Conservation (phyloP, 2,797 vertebrate genomes). For the Molossus alvarezi region DNA sequence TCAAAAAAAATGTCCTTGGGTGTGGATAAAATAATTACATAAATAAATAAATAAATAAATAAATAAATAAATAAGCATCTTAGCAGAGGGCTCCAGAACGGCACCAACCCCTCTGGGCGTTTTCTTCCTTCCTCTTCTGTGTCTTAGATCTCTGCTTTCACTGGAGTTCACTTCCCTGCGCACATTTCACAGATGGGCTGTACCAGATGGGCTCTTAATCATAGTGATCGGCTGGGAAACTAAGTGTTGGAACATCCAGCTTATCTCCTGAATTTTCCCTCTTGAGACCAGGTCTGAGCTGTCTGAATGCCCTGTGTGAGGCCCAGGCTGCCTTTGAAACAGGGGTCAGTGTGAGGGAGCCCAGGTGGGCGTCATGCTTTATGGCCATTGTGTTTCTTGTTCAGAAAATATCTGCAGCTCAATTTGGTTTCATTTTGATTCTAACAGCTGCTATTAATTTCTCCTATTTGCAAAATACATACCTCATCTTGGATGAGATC, state of each 20-base stretch:
- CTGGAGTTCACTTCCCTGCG: conserved; percentile 18
- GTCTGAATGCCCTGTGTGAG: not conserved
- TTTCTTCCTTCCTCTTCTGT: not conserved
- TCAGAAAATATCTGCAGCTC: conserved; percentile 66
- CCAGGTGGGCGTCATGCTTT: not conserved
- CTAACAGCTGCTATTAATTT: conserved; percentile 75
- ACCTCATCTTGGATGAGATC: conserved; percentile 79
- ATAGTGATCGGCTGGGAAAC: conserved; percentile 78
- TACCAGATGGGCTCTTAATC: conserved; percentile 78
- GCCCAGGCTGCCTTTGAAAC: conserved; percentile 33
- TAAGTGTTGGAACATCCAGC: conserved; percentile 73
- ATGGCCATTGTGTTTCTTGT: conserved; percentile 61
- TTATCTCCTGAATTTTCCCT: conserved; percentile 57
- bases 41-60: no score
- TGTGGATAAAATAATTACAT: no score
- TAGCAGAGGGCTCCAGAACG: not conserved
- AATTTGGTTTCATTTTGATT: conserved; percentile 71
- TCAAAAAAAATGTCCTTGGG: no score
- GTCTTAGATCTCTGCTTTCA: not conserved
- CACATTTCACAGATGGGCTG: conserved; percentile 47
- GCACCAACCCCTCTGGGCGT: not conserved
- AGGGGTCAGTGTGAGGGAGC: not conserved
- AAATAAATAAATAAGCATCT: not conserved
- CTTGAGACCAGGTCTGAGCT: conserved; percentile 8
- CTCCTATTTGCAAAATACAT: conserved; percentile 81